Evolutionary conservation across 2,888 invertebrate species (phyloP).

Genomic region (Meiosimyza platycephala): DNA sequence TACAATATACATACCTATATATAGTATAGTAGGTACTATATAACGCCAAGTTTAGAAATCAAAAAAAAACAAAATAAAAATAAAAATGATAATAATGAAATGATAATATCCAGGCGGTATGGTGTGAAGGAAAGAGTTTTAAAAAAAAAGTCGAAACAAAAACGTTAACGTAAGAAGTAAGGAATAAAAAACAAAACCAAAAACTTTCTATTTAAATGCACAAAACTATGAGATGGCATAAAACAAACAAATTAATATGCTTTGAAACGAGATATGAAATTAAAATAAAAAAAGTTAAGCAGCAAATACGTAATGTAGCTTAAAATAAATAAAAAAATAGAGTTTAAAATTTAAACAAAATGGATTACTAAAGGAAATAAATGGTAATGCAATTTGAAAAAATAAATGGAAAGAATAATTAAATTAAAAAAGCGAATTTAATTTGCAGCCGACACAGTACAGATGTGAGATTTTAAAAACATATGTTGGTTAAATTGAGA

Average conservation of each 20-base stretch:
- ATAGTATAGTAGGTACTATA: no score
- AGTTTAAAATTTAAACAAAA: conserved; percentile 39
- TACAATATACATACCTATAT: no score
- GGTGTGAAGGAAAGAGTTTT: no score
- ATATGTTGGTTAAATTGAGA: neutral
- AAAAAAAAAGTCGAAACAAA: no score
- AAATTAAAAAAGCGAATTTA: conserved; percentile 39
- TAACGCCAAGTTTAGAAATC: conserved; percentile 1
- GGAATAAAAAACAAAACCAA: conserved; percentile 8
- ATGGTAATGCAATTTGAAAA: conserved; percentile 29
- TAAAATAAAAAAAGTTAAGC: conserved; percentile 42
- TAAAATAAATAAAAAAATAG: conserved; percentile 45
- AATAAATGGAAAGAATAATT: conserved; percentile 37
- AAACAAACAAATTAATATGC: conserved; percentile 40
- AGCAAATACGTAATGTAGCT: conserved; percentile 46
- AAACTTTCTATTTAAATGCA: conserved; percentile 30
- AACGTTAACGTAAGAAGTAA: neutral
- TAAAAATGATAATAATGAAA: conserved; percentile 29
- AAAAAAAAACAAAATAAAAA: conserved; percentile 36
- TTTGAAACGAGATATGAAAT: conserved; percentile 39
- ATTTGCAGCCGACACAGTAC: conserved; percentile 36
- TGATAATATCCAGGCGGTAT: neutral
- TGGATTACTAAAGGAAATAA: conserved; percentile 39
- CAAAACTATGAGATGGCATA: conserved; percentile 31
- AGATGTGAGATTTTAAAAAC: conserved; percentile 33